Evolutionary conservation across 1,140 invertebrate species (phyloP), one percentile per base, ranked within the genome.

Genomic region (Thaumatotibia leucotreta): DNA sequence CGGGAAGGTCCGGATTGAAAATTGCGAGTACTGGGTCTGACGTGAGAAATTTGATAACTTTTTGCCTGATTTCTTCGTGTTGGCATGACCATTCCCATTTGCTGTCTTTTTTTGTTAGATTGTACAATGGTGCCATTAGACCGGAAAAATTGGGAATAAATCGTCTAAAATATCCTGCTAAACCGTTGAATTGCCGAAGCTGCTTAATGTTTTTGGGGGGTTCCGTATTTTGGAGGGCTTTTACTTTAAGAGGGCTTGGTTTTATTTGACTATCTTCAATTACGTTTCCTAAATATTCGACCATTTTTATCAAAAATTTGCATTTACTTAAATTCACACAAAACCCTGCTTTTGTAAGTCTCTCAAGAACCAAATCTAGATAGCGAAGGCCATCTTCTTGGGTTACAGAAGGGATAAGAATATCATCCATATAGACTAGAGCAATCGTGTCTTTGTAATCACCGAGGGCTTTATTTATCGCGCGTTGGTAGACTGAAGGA

Each of bases 101-200:
- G 5, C 20, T 22, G 35, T 45, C 35, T 8, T 39, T 39, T 63
- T 62, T 62, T 11, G 62, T 63, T 22, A 63, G 62, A 27, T 49
- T n/a, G 78, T 54, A 22, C 68, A 58, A 8, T 1, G 85, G 88
- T 10, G 69, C 68, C 10, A 83, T 70, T 4, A 83, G 62, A 1
- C 68, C 45, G 0, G 89, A 72, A 68, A 91, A 92, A 70, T 91
- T 75, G 10, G 67, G 63, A n/a, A 92, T 70, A 64, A 92, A 92
- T 11, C 77, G 49, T 6, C 80, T 50, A 62, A 89, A 86, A 80
- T 79, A 90, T 10, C 74, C 75, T 4, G 77, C 67, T 69, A 90
- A 83, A 4, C 88, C 89, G 5, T 91, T 65, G 64, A 92, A 91
- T 52, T 76, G 27, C 45, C 74, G 52, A 1, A 79, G 33, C 45